Percentiles rank a stretch among this genome's conserved stretches.
These are phyloP conservation scores for Tinea pellionella DNA, from an alignment of 2,888 invertebrate species.

Conservation along the genomic window DNA sequence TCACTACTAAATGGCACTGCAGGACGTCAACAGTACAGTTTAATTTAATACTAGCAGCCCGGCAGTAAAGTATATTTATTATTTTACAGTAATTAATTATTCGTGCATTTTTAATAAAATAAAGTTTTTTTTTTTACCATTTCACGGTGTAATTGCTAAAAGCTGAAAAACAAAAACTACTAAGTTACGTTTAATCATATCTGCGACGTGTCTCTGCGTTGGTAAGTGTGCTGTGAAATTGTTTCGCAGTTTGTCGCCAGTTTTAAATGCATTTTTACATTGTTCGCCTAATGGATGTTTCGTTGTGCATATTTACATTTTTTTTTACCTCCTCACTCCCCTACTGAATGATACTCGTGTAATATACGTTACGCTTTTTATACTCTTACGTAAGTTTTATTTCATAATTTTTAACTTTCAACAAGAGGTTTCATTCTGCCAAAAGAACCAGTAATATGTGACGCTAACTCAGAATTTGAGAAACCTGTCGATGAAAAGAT, in stretches of 20 bases:
- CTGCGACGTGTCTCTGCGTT: conserved; percentile 7
- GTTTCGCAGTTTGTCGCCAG: conserved; percentile 42
- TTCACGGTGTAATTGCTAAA: neutral
- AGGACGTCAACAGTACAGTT: too few species aligned
- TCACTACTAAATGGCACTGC: too few species aligned
- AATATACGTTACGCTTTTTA: neutral
- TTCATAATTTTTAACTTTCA: neutral
- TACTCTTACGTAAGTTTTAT: neutral
- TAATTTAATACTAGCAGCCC: too few species aligned
- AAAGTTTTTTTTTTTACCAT: too few species aligned
- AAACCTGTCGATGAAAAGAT: too few species aligned
- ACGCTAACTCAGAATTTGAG: too few species aligned
- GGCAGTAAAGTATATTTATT: too few species aligned
- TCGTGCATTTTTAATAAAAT: too few species aligned
- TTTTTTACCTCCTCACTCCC: neutral
- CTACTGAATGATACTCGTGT: conserved; percentile 2
- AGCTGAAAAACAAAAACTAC: conserved; percentile 5
- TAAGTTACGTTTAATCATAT: conserved; percentile 6
- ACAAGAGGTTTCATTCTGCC: neutral
- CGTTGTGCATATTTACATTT: conserved; percentile 11
- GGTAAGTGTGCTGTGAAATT: conserved; percentile 24
- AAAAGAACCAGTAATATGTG: too few species aligned
- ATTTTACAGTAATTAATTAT: too few species aligned
- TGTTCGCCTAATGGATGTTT: conserved; percentile 18
- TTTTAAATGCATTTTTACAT: conserved; percentile 36